Evolutionary conservation across 2,888 invertebrate genomes (phyloP).

Genomic region (Deilephila elpenor): DNA sequence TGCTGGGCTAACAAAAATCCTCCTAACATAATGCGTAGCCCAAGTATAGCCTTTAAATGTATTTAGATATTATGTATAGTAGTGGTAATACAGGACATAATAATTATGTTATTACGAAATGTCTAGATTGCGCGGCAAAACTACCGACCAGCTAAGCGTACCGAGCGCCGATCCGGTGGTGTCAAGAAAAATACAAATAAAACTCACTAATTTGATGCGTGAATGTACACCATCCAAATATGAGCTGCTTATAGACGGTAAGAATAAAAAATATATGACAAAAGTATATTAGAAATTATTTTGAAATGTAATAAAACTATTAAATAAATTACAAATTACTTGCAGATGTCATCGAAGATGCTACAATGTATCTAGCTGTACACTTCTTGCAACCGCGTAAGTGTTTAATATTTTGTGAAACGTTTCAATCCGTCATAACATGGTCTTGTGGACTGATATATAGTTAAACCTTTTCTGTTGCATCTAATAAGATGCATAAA

Average conservation of each 20-base stretch:
- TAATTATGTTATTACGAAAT: too few relatives aligned
- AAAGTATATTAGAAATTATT: neutral
- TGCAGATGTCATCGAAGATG: slow-evolving; percentile 71
- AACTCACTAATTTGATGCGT: slow-evolving; percentile 62
- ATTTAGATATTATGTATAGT: too few relatives aligned
- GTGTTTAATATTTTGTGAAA: slow-evolving; percentile 32
- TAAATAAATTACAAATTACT: slow-evolving; percentile 47
- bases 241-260: slow-evolving; percentile 61
- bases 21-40: too few relatives aligned
- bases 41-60: too few relatives aligned
- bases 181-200: slow-evolving; percentile 71
- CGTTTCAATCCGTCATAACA: too few relatives aligned
- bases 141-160: slow-evolving; percentile 62
- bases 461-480: too few relatives aligned
- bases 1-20: too few relatives aligned
- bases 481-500: too few relatives aligned
- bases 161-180: slow-evolving; percentile 67
- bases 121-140: slow-evolving; percentile 64
- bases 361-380: slow-evolving; percentile 68
- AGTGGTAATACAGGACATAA: too few relatives aligned
- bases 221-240: slow-evolving; percentile 53
- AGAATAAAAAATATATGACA: slow-evolving; percentile 21
- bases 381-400: slow-evolving; percentile 70
- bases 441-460: too few relatives aligned
- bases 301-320: neutral